Conservation (phyloP, 1,140 invertebrate genomes). For the Ips typographus region DNA sequence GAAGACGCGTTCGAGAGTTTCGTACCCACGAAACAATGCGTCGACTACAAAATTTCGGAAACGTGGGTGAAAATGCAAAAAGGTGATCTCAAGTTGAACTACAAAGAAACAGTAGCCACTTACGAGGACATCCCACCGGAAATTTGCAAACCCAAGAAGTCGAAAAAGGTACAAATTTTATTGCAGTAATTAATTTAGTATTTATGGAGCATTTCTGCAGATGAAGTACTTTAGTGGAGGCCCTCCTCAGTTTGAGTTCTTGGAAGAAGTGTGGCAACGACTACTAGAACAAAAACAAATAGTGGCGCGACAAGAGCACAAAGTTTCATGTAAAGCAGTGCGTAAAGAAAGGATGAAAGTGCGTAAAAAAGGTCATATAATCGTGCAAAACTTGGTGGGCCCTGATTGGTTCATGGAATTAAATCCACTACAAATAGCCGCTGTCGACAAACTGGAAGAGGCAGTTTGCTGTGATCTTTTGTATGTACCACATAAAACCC, state of each 20-base stretch:
- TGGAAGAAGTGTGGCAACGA: constrained; percentile 42
- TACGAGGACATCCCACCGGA: constrained; percentile 39
- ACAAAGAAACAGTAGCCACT: constrained; percentile 38
- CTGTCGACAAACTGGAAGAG: constrained; percentile 40
- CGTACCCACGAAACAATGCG: constrained; percentile 31
- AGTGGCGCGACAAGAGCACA: constrained; percentile 27
- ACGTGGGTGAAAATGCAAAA: constrained; percentile 41
- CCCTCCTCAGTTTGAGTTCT: constrained; percentile 40
- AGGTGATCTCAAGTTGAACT: constrained; percentile 40
- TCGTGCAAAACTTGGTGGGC: constrained; percentile 36
- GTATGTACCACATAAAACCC: not conserved
- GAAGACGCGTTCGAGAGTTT: constrained; percentile 31
- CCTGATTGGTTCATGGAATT: constrained; percentile 50
- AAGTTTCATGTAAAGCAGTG: constrained; percentile 12
- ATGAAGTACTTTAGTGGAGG: constrained; percentile 31
- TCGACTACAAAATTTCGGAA: constrained; percentile 46
- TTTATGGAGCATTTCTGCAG: not conserved
- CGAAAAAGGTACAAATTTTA: constrained; percentile 15
- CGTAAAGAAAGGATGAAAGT: constrained; percentile 5
- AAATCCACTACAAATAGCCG: constrained; percentile 42
- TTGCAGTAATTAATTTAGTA: not conserved
- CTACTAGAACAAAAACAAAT: constrained; percentile 30
- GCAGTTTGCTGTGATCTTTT: constrained; percentile 15
- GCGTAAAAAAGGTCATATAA: constrained; percentile 1
- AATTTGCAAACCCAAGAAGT: constrained; percentile 31